Base-by-base conservation (phyloP, 2,797 vertebrate species). In the Cirrhinus molitorella region DNA sequence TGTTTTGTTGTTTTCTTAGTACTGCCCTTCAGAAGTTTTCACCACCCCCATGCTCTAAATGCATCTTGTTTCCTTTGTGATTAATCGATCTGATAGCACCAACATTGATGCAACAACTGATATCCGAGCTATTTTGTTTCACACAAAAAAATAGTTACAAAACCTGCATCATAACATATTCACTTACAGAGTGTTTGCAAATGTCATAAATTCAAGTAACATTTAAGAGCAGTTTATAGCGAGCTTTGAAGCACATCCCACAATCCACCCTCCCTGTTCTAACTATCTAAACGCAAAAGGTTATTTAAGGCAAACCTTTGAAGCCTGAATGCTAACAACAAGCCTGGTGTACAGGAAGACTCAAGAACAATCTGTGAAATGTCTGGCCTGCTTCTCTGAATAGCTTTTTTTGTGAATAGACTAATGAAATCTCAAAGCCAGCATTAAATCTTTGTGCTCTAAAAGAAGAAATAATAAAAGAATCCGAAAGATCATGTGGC, bases 291-390 rank as follows among this genome's bases (percentile, higher is more conserved):
- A 19, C 10, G 23, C 34, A 37, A 19, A 40, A 16, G 14, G 10
- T 40, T 74, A 63, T 57, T 83, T 57, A 23, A 47, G 67, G 25
- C 21, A 61, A 80, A 47, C 53, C 19, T 61, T 55, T 49, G 40
- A 71, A 61, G 79, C 65, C 53, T 72, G 11, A 59, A 59, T 45
- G 37, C 17, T 71, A 70, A 81, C 77, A 79, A 67, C 53, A 81
- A 71, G 7, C 25, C 67, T 72, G 23, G 23, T 23, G 67, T 71
- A 7, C 66, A 70, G 61, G 19, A 53, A 73, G 16, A 53, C 70
- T 31, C 67, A 72, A 37, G 6, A 45, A 68, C 1, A 70, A 28
- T 25, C 78, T 13, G 34, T 25, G 14, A 68, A 80, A 25, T 43
- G 19, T 53, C 47, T 17, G 4, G 66, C 34, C 10, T 59, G 21